Conservation (phyloP, 2,797 vertebrate species). For the Amazona finschi region DNA sequence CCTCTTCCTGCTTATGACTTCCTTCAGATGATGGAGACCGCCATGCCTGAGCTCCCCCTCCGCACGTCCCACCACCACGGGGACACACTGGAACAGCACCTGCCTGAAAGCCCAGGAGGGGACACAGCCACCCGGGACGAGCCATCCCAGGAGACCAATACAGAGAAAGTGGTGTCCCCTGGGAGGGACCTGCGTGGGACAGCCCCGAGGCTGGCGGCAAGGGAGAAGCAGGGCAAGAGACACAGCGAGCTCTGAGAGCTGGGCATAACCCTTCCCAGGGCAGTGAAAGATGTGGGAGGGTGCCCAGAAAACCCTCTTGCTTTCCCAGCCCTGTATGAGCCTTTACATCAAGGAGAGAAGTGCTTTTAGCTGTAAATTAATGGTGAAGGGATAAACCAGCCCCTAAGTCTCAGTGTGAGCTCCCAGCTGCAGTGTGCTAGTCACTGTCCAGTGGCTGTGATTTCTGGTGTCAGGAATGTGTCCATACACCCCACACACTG, state of each 20-base stretch:
- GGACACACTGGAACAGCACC: not conserved
- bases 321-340: not conserved
- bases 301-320: fast-evolving
- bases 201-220: constrained; percentile 11
- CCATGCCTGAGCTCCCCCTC: constrained; percentile 65
- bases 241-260: constrained; percentile 63
- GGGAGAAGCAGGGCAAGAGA: constrained; percentile 40
- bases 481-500: not conserved
- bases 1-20: constrained; percentile 85
- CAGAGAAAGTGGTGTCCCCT: not conserved
- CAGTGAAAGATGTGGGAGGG: not conserved
- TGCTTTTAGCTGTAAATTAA: not conserved
- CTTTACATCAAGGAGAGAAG: not conserved
- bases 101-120: not conserved
- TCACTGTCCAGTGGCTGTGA: not conserved
- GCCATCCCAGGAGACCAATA: not conserved
- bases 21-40: constrained; percentile 85
- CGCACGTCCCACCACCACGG: not conserved
- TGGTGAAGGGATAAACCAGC: not conserved
- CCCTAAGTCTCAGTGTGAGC: not conserved
- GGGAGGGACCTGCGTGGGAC: constrained; percentile 38
- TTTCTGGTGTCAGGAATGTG: not conserved
- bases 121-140: not conserved
- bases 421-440: not conserved
- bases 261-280: not conserved